Evolutionary conservation across 2,888 invertebrate genomes (phyloP), one percentile per base, ranked within the genome.

Genomic region (Diadegma fenestrale): DNA sequence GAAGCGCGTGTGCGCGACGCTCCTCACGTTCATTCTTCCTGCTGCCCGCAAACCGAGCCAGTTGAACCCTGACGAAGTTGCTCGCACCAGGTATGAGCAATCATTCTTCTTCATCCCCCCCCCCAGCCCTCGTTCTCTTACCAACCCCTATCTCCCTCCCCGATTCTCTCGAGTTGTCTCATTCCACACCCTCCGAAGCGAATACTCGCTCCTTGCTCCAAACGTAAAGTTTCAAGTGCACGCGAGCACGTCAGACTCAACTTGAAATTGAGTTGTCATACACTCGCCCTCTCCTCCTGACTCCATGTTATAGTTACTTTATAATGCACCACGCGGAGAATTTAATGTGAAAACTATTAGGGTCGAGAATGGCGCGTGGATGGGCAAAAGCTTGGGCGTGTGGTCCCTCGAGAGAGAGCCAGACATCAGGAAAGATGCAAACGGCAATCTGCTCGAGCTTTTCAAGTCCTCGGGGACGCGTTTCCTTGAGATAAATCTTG

Each of bases 181-280:
- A 45, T 41, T 51, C 66, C 75, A 22, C 33, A 17, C 7, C 6
- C 6, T 12, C 48, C 45, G 12, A 8, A 45, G 14, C 61, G 61
- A 12, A 1, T 30, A 37, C 64, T 22, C 8, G 37, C 64, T 19
- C 19, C 14, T 43, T 37, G 26, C 66, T 48, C 54, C 83, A 85
- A 82, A 84, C 86, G 87, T 87, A 85, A 89, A 92, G 89, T 90
- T 90, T 91, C 90, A 91, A 91, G 91, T 89, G 91, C 93, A 92
- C 92, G 93, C 93, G 91, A 93, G 89, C 90, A 91, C 91, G 91
- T 92, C 92, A 91, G 90, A 89, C 89, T 90, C 90, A 92, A 93
- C 91, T 93, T 93, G 90, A 93, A 93, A 93, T 93, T 93, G 93
- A 93, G 93, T 93, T 93, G 93, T 93, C 93, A 93, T 93, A 93